Evolutionary conservation across 2,113 vertebrate genomes (phyloP), one percentile per base, ranked within the genome.

Genomic region (Pseudorasbora parva): DNA sequence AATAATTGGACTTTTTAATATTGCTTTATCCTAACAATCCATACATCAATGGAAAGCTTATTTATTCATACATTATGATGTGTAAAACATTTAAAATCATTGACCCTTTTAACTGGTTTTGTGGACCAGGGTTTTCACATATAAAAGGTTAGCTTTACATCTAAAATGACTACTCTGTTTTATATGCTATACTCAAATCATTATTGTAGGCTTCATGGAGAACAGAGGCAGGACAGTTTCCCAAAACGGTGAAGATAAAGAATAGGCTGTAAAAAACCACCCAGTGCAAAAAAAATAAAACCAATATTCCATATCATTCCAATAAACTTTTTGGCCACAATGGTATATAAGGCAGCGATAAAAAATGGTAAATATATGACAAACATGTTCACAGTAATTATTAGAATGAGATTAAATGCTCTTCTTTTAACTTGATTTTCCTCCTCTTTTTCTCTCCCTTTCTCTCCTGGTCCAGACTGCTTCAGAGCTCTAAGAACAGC

Each of bases 351-450:
- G 12, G 15, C 49, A 12, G 25, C n/a, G 8, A 76, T 21, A 37
- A 76, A 1, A 56, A 76, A 21, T 6, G 81, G 81, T 1, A 33
- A 3, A 21, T 76, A 76, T 10, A 56, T 56, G 8, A 76, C 4
- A 33, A 83, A 54, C 49, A 76, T 56, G 27, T 76, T 76, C 27
- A 76, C 10, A 33, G 73, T 56, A 56, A 54, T 76, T n/a, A 76
- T 76, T 7, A 76, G 8, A 76, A 76, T 76, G 17, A 76, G 49
- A 76, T 56, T 11, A 76, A 76, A 56, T 1, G 73, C 73, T 76
- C 49, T 56, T 76, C 17, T 79, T 75, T 86, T 86, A 19, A 76
- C 25, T 2, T 76, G 49, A 11, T 76, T 76, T 56, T 76, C 49
- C 17, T 76, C 73, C 73, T 76, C 73, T 56, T 11, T 56, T 19